Percentiles rank a stretch among this genome's conserved stretches.
phyloP scores from a whole-genome alignment of 2,113 vertebrate species.

The Phylloscopus trochilus region DNA sequence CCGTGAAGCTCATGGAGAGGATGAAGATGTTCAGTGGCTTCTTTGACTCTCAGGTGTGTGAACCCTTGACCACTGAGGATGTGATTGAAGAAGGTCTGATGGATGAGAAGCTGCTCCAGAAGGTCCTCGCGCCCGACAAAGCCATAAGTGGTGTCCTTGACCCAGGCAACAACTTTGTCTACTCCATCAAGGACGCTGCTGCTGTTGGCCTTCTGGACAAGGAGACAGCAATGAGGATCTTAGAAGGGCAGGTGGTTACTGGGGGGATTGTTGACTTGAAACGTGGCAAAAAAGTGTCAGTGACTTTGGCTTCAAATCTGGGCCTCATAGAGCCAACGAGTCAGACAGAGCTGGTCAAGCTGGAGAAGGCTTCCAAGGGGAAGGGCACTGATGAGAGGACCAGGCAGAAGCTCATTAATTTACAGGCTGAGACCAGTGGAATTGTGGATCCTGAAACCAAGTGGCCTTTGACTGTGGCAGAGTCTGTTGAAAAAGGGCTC shows the following conservation, averaged over 20 bases:
- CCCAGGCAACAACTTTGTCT: constrained; percentile 69
- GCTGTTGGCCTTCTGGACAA: constrained; percentile 83
- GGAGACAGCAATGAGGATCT: constrained; percentile 78
- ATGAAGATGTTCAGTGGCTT: constrained; percentile 89
- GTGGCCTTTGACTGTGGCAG: constrained; percentile 72
- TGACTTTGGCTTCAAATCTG: constrained; percentile 88
- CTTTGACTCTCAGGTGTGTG: constrained; percentile 76
- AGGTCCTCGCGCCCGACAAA: constrained; percentile 85
- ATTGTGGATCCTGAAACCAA: constrained; percentile 83
- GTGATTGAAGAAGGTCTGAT: constrained; percentile 85
- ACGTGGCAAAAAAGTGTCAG: constrained; percentile 87
- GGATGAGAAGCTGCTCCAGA: constrained; percentile 86
- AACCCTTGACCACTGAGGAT: constrained; percentile 82
- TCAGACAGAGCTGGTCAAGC: constrained; percentile 74
- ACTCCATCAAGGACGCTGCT: constrained; percentile 84
- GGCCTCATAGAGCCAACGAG: constrained; percentile 79
- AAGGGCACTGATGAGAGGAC: constrained; percentile 71
- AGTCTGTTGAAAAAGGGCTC: constrained; percentile 79
- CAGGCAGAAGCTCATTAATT: constrained; percentile 74
- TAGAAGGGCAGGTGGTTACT: constrained; percentile 90
- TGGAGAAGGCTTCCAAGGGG: constrained; percentile 90
- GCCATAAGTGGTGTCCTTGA: constrained; percentile 86
- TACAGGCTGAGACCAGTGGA: constrained; percentile 89
- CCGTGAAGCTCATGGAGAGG: constrained; percentile 86
- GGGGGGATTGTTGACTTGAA: constrained; percentile 91